Percentiles rank a stretch among this genome's conserved stretches.
phyloP scores from a whole-genome alignment of 2,888 invertebrate species.

The Piscicola geometra region DNA sequence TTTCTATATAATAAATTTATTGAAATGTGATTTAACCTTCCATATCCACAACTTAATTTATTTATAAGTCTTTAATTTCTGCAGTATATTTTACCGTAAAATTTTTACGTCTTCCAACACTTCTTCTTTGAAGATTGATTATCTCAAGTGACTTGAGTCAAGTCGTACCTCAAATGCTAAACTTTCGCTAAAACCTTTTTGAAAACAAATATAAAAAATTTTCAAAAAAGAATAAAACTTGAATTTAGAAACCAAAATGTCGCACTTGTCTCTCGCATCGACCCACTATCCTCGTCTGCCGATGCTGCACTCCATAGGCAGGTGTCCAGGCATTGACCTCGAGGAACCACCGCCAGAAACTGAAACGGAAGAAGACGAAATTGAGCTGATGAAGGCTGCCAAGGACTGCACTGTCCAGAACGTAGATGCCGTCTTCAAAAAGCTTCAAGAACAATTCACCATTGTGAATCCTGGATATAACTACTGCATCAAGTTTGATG shows the following conservation, averaged over 20 bases:
- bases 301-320: conserved; percentile 47
- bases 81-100: no score
- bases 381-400: conserved; percentile 18
- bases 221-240: not conserved
- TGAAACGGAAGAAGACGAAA: conserved; percentile 30
- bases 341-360: conserved; percentile 46
- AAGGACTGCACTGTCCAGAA: conserved; percentile 44
- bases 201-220: no score
- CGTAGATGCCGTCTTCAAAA: conserved; percentile 47
- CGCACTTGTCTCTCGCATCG: conserved; percentile 16
- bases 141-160: no score
- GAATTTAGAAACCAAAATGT: not conserved
- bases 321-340: conserved; percentile 46
- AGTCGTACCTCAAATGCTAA: no score
- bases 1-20: not conserved
- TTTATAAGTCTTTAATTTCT: conserved; percentile 11
- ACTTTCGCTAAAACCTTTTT: not conserved
- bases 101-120: no score
- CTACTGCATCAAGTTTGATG: conserved; percentile 46
- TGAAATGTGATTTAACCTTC: not conserved
- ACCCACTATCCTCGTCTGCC: conserved; percentile 45
- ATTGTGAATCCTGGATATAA: conserved; percentile 51
- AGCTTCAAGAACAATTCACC: conserved; percentile 47
- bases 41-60: not conserved
- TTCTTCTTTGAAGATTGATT: not conserved